phyloP scores from a whole-genome alignment of 2,797 vertebrate genomes.

The Urophycis tenuis region DNA sequence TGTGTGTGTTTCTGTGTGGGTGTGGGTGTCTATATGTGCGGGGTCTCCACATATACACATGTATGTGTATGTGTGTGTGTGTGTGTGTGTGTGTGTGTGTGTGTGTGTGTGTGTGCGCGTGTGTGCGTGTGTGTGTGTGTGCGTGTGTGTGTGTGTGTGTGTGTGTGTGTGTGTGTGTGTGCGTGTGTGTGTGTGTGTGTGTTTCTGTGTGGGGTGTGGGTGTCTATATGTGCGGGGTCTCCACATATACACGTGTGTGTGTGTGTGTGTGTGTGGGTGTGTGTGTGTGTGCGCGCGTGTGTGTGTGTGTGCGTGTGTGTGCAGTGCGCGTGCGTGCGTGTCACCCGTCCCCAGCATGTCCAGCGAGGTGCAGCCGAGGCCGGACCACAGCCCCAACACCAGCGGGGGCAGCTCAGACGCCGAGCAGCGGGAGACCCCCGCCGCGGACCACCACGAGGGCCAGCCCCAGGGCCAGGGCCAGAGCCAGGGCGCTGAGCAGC shows the following conservation, averaged over 20 bases:
- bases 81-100: neutral
- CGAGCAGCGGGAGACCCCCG: slow-evolving; percentile 82
- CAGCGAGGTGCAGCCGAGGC: slow-evolving; percentile 84
- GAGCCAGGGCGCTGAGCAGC: slow-evolving; percentile 64
- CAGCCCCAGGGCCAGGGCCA: slow-evolving; percentile 48
- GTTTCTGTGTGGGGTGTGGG: neutral
- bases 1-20: neutral
- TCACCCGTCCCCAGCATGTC: slow-evolving; percentile 74
- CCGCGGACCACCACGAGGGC: slow-evolving; percentile 69
- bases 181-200: neutral
- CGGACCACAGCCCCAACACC: slow-evolving; percentile 89
- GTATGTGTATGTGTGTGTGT: neutral
- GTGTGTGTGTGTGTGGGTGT: neutral
- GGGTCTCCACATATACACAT: too few relatives aligned
- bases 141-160: too few relatives aligned
- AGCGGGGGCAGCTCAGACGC: slow-evolving; percentile 90
- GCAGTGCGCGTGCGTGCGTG: too few relatives aligned
- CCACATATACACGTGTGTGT: too few relatives aligned
- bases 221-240: too few relatives aligned
- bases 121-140: neutral
- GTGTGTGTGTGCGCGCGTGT: neutral
- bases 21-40: neutral
- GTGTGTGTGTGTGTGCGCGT: neutral
- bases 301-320: neutral
- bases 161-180: too few relatives aligned